Evolutionary conservation across 2,113 vertebrate genomes (phyloP), one percentile per base, ranked within the genome.

Genomic region (Anhinga anhinga): DNA sequence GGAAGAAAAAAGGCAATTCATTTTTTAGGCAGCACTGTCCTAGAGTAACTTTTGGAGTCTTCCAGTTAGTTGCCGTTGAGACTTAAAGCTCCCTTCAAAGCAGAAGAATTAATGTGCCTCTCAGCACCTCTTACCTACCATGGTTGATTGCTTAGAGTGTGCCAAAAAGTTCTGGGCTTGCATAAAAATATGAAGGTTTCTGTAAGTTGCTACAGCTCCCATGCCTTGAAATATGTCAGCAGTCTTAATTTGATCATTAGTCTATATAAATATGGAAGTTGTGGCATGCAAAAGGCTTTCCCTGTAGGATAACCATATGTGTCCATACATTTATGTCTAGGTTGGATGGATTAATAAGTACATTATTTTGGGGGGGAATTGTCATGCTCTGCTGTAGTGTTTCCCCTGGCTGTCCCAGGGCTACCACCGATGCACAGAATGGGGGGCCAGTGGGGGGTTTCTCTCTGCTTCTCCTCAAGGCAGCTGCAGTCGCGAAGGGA

Each of bases 151-250:
- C 52, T 66, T 34, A 34, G 53, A n/a, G 22, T 30, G 32, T 86
- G 79, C 66, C 87, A 92, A 29, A 66, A 95, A 82, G 67, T 93
- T 90, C 78, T 63, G 23, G 81, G 34, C 76, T 90, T 73, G 15
- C 61, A 62, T 63, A 19, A 91, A 93, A 82, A 65, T 12, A 30
- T 1, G 2, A 42, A 82, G 18, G 3, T 22, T 88, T 76, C 74
- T 69, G 1, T 93, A 59, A 55, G 20, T 66, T 94, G 50, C 50
- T 92, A 3, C 22, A 77, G 49, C 59, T 97, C 71, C 65, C 49
- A 21, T 94, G 71, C 30, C 0, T 2, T 91, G 82, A 82, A 80
- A 59, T 80, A 47, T 52, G 76, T 90, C 79, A 92, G 26, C 71
- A 88, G 40, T 62, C 71, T 81, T 78, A 53, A 81, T 80, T 73